A percentile compares a stretch with the other conserved stretches of the same genome.
Evolutionary conservation across 2,113 vertebrate genomes (phyloP).

Genomic region (Synodontis membranacea): DNA sequence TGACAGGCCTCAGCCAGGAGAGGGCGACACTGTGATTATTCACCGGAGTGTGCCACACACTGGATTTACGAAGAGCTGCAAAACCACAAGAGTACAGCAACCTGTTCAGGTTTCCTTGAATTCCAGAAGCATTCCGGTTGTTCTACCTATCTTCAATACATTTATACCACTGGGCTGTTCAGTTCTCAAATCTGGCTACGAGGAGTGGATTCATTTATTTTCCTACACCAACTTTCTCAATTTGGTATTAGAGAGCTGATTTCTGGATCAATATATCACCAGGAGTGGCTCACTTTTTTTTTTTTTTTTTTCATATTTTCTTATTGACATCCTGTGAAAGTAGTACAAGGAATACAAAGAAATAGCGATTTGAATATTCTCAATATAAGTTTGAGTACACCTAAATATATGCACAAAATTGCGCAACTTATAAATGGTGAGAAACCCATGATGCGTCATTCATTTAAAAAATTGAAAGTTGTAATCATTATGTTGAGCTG

Average conservation of each 20-base stretch:
- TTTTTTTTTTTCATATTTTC: too few relatives aligned
- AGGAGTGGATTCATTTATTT: background rate
- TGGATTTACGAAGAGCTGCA: conserved; percentile 34
- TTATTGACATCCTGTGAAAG: background rate
- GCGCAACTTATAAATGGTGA: background rate
- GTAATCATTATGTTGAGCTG: background rate
- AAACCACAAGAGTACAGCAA: background rate
- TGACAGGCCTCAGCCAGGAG: conserved; percentile 64
- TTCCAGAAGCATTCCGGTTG: background rate
- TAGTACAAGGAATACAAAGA: background rate
- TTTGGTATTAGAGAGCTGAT: background rate
- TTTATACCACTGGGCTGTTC: background rate
- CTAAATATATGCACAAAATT: background rate
- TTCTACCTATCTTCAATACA: background rate
- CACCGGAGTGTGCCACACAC: background rate
- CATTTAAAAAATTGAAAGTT: background rate
- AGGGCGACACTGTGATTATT: conserved; percentile 62
- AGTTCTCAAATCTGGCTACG: background rate
- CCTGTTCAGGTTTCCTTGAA: background rate
- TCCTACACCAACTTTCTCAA: background rate
- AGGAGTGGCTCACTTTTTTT: background rate
- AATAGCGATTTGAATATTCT: background rate
- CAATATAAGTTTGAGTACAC: background rate
- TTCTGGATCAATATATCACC: background rate
- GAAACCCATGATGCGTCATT: background rate